A percentile compares a stretch with the other conserved stretches of the same genome.
These are phyloP conservation scores for Oligia latruncula DNA, from an alignment of 2,888 invertebrate genomes.

Conservation along the genomic window DNA sequence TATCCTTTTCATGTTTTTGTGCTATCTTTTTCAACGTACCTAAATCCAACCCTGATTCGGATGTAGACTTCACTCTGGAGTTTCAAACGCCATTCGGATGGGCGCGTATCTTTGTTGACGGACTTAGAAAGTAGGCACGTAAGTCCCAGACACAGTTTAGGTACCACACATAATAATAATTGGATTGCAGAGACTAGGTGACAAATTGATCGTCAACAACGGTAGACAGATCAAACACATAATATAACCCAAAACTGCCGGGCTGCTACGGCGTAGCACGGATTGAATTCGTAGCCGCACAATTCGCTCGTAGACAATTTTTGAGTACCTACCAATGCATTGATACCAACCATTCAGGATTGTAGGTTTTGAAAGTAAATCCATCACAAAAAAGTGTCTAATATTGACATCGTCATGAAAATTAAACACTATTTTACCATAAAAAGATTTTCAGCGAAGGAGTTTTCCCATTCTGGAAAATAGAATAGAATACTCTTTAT, in stretches of 20 bases:
- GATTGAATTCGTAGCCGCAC: slow-evolving; percentile 32
- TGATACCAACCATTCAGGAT: neutral
- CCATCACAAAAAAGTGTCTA: neutral
- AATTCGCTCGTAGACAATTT: neutral
- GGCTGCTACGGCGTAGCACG: slow-evolving; percentile 26
- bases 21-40: too few species aligned
- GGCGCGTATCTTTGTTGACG: too few species aligned
- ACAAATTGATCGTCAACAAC: neutral
- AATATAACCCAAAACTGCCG: neutral
- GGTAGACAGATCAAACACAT: too few species aligned
- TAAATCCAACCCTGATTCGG: too few species aligned
- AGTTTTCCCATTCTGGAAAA: neutral
- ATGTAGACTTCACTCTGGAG: too few species aligned
- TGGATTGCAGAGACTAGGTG: neutral
- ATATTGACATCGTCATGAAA: neutral
- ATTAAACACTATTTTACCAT: neutral
- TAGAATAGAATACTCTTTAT: too few species aligned
- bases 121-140: too few species aligned
- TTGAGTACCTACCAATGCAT: neutral
- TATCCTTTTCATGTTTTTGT: too few species aligned
- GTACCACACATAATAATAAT: neutral
- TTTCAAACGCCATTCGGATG: too few species aligned
- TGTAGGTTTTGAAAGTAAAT: neutral
- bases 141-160: neutral
- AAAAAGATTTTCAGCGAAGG: neutral